Conservation (phyloP, 2,113 vertebrate species). For the Ursus arctos region DNA sequence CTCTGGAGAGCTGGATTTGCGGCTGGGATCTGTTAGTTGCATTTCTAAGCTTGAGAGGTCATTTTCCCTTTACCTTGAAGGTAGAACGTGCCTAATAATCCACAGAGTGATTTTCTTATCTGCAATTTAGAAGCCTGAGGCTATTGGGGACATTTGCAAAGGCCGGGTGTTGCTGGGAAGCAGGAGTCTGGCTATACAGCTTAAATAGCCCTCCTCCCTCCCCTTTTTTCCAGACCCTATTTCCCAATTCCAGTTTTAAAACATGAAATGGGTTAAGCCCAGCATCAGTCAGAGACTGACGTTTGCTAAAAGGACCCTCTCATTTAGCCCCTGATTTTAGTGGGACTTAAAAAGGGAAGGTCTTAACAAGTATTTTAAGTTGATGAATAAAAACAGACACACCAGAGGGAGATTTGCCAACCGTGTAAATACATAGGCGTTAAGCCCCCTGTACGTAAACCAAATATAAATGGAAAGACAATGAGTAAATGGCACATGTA, state of each 20-base stretch:
- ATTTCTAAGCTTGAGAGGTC: conserved; percentile 38
- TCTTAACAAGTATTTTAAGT: conserved; percentile 74
- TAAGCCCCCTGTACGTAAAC: conserved; percentile 67
- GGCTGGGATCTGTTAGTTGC: conserved; percentile 16
- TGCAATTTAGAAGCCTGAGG: conserved; percentile 59
- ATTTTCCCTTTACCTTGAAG: conserved; percentile 60
- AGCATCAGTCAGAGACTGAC: conserved; percentile 36
- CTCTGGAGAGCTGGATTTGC: background rate
- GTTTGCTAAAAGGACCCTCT: conserved; percentile 53
- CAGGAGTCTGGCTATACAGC: conserved; percentile 9
- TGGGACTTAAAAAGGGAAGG: conserved; percentile 46
- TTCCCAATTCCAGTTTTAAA: conserved; percentile 64
- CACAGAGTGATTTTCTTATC: conserved; percentile 26
- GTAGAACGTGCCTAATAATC: conserved; percentile 65
- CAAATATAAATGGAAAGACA: conserved; percentile 78
- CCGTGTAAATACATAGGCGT: conserved; percentile 70
- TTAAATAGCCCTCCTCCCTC: conserved; percentile 9
- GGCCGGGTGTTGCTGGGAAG: conserved; percentile 22
- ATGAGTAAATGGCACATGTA: conserved; percentile 67
- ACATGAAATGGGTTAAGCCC: conserved; percentile 18
- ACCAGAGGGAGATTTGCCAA: conserved; percentile 75
- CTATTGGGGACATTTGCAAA: conserved; percentile 60
- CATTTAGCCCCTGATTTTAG: conserved; percentile 57
- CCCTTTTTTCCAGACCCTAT: background rate
- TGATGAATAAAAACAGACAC: conserved; percentile 77